Evolutionary conservation across 2,113 vertebrate species (phyloP).

Genomic region (Serranochromis macrocephalus): DNA sequence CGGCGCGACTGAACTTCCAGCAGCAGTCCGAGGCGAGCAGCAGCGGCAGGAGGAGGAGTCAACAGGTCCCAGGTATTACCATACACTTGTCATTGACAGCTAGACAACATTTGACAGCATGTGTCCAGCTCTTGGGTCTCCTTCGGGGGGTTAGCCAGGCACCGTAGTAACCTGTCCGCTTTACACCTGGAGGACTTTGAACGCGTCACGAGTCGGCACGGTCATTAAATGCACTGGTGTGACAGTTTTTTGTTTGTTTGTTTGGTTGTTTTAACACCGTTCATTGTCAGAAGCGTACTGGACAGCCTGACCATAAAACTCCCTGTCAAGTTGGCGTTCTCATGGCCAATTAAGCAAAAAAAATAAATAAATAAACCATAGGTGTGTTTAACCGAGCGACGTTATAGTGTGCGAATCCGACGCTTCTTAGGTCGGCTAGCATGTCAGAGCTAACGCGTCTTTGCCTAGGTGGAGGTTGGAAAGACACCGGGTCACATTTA

Average conservation of each 20-base stretch:
- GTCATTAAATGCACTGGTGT: neutral
- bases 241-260: neutral
- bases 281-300: neutral
- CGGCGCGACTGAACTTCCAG: slow-evolving; percentile 52
- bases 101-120: slow-evolving; percentile 50
- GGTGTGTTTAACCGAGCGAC: neutral
- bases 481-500: neutral
- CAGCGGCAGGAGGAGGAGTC: slow-evolving; percentile 70
- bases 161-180: neutral
- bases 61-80: slow-evolving; percentile 76
- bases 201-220: neutral
- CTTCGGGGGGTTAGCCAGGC: neutral
- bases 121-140: neutral
- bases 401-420: neutral
- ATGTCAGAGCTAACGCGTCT: neutral
- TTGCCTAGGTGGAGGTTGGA: neutral
- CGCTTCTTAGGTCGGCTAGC: slow-evolving; percentile 3
- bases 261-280: neutral
- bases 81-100: slow-evolving; percentile 46
- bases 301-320: neutral
- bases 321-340: neutral
- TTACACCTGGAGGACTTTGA: neutral
- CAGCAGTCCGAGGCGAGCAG: slow-evolving; percentile 21
- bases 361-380: neutral
- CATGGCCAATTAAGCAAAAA: neutral